Conservation (phyloP, 2,797 vertebrate species). For the Acanthopagrus latus region DNA sequence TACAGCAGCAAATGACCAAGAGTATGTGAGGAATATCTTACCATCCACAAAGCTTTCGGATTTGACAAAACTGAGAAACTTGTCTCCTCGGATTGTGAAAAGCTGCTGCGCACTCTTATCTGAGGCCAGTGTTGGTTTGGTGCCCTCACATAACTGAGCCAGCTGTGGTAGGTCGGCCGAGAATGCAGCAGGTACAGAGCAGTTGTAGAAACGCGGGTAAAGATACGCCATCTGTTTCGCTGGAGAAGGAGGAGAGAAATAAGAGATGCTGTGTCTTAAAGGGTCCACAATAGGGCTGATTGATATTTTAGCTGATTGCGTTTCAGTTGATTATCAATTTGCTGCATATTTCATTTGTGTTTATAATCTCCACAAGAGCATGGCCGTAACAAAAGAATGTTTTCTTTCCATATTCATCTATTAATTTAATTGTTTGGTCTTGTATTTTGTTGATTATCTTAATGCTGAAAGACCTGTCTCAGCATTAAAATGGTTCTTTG, state of each 20-base stretch:
- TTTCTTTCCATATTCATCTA: not conserved
- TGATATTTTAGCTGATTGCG: not conserved
- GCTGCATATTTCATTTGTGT: not conserved
- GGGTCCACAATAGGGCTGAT: not conserved
- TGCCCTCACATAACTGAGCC: conserved; percentile 84
- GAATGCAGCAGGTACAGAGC: conserved; percentile 88
- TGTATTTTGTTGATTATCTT: not conserved
- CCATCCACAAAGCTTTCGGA: conserved; percentile 88
- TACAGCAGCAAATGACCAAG: not conserved
- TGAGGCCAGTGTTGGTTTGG: conserved; percentile 68
- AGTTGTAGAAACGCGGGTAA: conserved; percentile 92
- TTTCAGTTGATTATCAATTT: not conserved
- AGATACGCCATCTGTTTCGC: conserved; percentile 89
- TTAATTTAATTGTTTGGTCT: not conserved
- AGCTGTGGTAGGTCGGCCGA: conserved; percentile 82
- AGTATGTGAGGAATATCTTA: conserved; percentile 71
- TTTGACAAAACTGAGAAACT: conserved; percentile 92
- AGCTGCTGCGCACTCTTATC: conserved; percentile 78
- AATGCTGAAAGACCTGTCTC: not conserved
- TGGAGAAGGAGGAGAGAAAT: conserved; percentile 67
- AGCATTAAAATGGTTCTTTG: too few species aligned
- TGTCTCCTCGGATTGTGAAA: conserved; percentile 85
- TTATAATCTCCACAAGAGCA: not conserved
- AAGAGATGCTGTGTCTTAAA: not conserved
- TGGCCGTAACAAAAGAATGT: not conserved